phyloP scores from a whole-genome alignment of 2,797 vertebrate genomes.

The Chaunax sp. region DNA sequence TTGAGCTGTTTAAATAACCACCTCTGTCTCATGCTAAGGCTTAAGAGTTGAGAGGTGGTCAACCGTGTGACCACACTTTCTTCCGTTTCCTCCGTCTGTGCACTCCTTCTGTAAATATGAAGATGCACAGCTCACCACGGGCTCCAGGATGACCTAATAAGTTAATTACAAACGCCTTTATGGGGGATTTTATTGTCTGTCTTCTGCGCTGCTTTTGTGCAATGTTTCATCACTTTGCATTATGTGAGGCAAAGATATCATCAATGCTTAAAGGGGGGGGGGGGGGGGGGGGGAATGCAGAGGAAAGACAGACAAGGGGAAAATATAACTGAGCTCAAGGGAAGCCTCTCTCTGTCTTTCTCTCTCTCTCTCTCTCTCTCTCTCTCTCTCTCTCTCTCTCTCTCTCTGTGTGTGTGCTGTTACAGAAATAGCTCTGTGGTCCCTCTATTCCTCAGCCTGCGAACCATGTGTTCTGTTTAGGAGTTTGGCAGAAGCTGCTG shows the following conservation, averaged over 20 bases:
- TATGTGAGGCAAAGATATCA: conserved; percentile 7
- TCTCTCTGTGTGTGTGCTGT: conserved; percentile 49
- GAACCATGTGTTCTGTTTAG: conserved; percentile 71
- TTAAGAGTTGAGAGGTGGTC: conserved; percentile 22
- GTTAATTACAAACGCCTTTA: conserved; percentile 3
- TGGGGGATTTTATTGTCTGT: not conserved
- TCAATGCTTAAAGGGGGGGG: conserved; percentile 12
- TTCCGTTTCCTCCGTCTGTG: not conserved
- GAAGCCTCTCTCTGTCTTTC: conserved; percentile 45
- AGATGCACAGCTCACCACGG: not conserved
- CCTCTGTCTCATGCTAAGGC: conserved; percentile 7
- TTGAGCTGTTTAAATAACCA: conserved; percentile 30
- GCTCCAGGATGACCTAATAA: conserved; percentile 5
- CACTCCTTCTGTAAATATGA: conserved; percentile 12
- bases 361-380: conserved; percentile 44
- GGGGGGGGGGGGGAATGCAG: conserved; percentile 1
- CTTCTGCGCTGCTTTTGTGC: not conserved
- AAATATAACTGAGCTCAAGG: conserved; percentile 47
- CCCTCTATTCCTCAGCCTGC: conserved; percentile 62
- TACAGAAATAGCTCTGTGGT: conserved; percentile 74
- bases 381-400: conserved; percentile 43
- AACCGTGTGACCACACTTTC: not conserved
- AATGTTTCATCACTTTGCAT: conserved; percentile 15
- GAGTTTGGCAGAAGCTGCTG: conserved; percentile 70
- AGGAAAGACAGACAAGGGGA: conserved; percentile 18